Evolutionary conservation across 2,888 invertebrate genomes (phyloP), one percentile per base, ranked within the genome.

Genomic region (Torymus aiolomorphi): DNA sequence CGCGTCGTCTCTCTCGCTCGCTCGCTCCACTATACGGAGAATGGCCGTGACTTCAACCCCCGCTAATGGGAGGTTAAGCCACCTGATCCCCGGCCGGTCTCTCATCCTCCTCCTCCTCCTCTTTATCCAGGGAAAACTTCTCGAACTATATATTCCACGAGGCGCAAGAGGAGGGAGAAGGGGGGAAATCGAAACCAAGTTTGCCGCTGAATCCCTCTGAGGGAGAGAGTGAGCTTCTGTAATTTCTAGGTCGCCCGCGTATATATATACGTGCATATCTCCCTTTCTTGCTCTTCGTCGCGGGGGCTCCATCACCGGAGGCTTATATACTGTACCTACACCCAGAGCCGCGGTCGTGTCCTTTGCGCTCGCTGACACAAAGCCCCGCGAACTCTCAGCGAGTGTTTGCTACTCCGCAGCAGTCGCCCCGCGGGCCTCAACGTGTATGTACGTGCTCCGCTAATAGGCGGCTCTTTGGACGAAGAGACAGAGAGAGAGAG

Each of bases 11-110:
- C 52, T 54, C 67, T 13, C 73, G n/a, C 4, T 11, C 59, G 59
- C 49, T n/a, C 59, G 8, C 31, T 31, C 31, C 5, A 5, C 4
- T 31, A 31, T 31, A 12, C 16, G 20, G 8, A n/a, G 52, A 31
- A 31, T 59, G 51, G 18, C 65, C 56, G 49, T 72, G 76, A 72
- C 72, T 80, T 75, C 56, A 16, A 62, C 49, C 66, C 76, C 73
- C 81, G 83, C 84, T 84, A 84, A 85, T 85, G 83, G 85, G 81
- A 82, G 84, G 81, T 83, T 85, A 85, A 84, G 83, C 84, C 83
- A 83, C 79, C 83, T 83, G 84, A 83, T 84, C 83, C 80, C 14
- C 14, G 20, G 13, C 2, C 59, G 14, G 42, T 1, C 51, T 20
- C 31, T 57, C 56, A 31, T 24, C 31, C 57, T 57, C 42, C 20